These are phyloP conservation scores for Nomada hirtipes DNA, from an alignment of 2,888 invertebrate genomes.

Conservation along the genomic window DNA sequence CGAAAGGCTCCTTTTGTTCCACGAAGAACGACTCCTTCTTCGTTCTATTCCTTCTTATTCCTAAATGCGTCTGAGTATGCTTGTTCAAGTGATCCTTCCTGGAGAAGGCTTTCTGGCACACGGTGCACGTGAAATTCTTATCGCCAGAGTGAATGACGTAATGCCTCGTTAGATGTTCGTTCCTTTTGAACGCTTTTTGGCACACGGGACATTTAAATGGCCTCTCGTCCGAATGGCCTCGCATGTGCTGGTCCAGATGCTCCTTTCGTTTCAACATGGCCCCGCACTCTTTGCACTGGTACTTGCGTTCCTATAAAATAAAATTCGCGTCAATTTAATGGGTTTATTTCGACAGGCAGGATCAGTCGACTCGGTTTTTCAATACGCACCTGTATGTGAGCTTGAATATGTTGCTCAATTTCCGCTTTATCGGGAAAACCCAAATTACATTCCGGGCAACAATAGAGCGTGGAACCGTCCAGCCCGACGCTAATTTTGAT, in stretches of 20 bases:
- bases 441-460: constrained; percentile 85
- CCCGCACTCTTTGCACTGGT: constrained; percentile 85
- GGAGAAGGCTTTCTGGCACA: constrained; percentile 85
- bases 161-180: constrained; percentile 86
- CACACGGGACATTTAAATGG: constrained; percentile 84
- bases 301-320: constrained; percentile 82
- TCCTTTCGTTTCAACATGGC: constrained; percentile 85
- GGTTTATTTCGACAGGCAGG: neutral
- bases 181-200: constrained; percentile 85
- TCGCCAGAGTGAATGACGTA: constrained; percentile 85
- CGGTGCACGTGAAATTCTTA: constrained; percentile 84
- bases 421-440: constrained; percentile 84
- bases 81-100: constrained; percentile 85
- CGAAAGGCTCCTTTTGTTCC: constrained; percentile 73
- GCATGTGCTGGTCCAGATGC: constrained; percentile 85
- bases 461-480: constrained; percentile 84
- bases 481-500: constrained; percentile 81
- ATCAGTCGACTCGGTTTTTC: no score
- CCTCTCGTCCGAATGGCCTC: constrained; percentile 84
- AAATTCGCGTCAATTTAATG: neutral
- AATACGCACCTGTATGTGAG: constrained; percentile 79
- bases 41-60: constrained; percentile 76
- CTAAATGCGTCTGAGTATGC: constrained; percentile 84
- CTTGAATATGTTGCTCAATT: constrained; percentile 84
- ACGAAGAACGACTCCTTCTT: constrained; percentile 76